phyloP scores from a whole-genome alignment of 2,888 invertebrate genomes.

The Priocnemis perturbator region DNA sequence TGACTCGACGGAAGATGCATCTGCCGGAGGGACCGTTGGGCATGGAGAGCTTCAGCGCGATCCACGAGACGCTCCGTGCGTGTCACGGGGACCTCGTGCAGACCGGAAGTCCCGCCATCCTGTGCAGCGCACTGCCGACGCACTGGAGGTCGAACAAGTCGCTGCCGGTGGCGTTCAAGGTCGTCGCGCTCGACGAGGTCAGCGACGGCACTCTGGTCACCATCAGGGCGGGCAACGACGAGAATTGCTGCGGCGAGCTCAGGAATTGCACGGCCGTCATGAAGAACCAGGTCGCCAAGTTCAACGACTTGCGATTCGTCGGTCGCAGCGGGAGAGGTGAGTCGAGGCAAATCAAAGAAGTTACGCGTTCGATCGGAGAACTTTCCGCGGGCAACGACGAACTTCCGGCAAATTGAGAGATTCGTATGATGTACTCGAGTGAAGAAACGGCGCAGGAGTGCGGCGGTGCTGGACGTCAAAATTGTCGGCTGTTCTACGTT shows the following conservation, averaged over 20 bases:
- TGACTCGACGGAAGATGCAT: constrained; percentile 78
- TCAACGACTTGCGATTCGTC: constrained; percentile 98
- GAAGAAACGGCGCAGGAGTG: no score
- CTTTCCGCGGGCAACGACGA: no score
- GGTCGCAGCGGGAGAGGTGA: constrained; percentile 96
- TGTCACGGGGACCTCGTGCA: constrained; percentile 95
- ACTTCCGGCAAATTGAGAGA: no score
- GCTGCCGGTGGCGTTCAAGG: constrained; percentile 96
- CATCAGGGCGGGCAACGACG: constrained; percentile 97
- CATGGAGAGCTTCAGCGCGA: constrained; percentile 85
- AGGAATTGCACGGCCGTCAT: constrained; percentile 95
- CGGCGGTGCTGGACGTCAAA: no score
- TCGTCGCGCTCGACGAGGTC: constrained; percentile 94
- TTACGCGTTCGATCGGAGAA: no score
- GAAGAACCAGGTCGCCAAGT: constrained; percentile 99
- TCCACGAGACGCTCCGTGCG: constrained; percentile 88
- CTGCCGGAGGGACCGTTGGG: constrained; percentile 81
- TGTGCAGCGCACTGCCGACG: constrained; percentile 94
- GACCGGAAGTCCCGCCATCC: constrained; percentile 96
- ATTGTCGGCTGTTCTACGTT: no score
- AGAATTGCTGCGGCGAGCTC: constrained; percentile 96
- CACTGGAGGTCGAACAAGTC: constrained; percentile 99
- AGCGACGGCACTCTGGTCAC: constrained; percentile 96
- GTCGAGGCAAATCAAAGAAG: no score
- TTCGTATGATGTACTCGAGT: no score